A percentile compares a stretch with the other conserved stretches of the same genome.
Evolutionary conservation across 2,113 vertebrate genomes (phyloP).

Genomic region (Gobio gobio): DNA sequence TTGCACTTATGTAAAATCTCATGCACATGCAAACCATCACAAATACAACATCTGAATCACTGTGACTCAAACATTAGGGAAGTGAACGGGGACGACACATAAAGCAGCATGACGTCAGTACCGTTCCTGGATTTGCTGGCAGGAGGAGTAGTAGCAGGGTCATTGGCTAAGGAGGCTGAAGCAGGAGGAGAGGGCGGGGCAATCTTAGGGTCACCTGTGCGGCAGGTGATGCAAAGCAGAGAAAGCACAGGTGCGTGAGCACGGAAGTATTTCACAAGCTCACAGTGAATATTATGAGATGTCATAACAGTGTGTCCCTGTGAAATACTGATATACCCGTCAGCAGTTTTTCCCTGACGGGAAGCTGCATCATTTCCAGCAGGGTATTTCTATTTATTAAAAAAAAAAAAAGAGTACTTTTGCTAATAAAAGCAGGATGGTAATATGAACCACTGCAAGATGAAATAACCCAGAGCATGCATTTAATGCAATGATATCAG

Average conservation of each 20-base stretch:
- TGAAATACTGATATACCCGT: constrained; percentile 36
- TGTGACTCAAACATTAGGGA: constrained; percentile 5
- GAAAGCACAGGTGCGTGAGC: constrained; percentile 69
- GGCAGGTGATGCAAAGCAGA: constrained; percentile 72
- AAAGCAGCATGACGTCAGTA: constrained; percentile 68
- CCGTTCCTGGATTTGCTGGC: constrained; percentile 73
- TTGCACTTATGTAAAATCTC: constrained; percentile 20
- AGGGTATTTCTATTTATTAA: not conserved
- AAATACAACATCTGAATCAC: constrained; percentile 32
- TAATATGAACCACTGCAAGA: constrained; percentile 41
- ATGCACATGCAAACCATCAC: constrained; percentile 38
- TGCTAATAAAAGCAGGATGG: constrained; percentile 27
- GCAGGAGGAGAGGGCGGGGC: constrained; percentile 69
- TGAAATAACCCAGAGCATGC: constrained; percentile 43
- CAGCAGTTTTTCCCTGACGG: constrained; percentile 33
- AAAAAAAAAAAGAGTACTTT: not conserved
- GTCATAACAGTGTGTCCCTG: constrained; percentile 15
- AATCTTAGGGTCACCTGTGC: constrained; percentile 75
- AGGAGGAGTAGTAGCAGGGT: constrained; percentile 66
- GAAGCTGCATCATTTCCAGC: not conserved
- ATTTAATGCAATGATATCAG: constrained; percentile 34
- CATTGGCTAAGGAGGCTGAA: constrained; percentile 73
- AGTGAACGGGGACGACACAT: constrained; percentile 49
- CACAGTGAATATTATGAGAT: not conserved
- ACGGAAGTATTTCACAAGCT: constrained; percentile 10